Base-by-base conservation (phyloP, 2,888 invertebrate genomes). In the Patella pellucida region DNA sequence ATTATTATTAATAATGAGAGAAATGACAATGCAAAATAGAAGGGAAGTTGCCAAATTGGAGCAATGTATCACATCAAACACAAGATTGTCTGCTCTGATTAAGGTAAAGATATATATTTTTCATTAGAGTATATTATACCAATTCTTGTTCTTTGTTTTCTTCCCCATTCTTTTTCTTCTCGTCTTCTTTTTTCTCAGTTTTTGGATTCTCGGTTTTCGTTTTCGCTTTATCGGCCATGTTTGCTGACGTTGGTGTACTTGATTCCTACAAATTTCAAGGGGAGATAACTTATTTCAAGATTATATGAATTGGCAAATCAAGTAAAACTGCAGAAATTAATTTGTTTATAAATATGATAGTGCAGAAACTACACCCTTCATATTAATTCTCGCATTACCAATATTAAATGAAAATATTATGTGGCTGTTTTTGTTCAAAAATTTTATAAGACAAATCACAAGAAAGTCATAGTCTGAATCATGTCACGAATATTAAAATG, bases 131-230 rank as follows among this genome's bases (percentile, higher is more conserved):
- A 41, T 41, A 1, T 23, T 69, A 69, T 79, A 88, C 88, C 91
- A 93, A 81, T 79, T 93, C 93, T 80, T 90, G 91, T 82, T 93
- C 89, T 78, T 89, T 89, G 51, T 86, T 85, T 69, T 88, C 87
- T 70, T 85, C 92, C 72, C 51, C 92, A 92, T 27, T 92, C 92
- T 83, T 92, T 91, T 92, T 92, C 84, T 90, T 91, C 79, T 92
- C 86, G 78, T 92, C 81, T 88, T 90, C 80, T 91, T 91, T 83
- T 90, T 71, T n/a, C n/a, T 75, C 76, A 5, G 71, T 91, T 51
- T 84, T 81, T 74, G 78, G 79, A 51, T 75, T 77, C 74, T 72
- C 81, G 90, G 91, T 56, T 87, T 87, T 83, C 90, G 91, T 56
- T 78, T 87, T 85, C 84, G 91, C 92, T 54, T 90, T 91, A 81